These are phyloP conservation scores for Pyralis farinalis DNA, from an alignment of 2,888 invertebrate species.

Conservation along the genomic window DNA sequence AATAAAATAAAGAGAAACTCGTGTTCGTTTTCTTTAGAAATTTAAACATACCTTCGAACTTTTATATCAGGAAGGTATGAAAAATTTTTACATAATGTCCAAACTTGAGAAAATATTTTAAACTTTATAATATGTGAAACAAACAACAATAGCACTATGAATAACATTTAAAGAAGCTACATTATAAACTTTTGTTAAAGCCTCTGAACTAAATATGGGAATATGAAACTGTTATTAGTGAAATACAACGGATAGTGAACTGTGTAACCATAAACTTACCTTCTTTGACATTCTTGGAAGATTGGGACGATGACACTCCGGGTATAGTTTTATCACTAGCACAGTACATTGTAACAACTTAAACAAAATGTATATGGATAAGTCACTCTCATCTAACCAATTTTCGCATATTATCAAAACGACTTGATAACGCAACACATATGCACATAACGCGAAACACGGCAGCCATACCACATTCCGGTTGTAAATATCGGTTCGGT, in stretches of 20 bases:
- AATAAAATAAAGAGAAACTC: no score
- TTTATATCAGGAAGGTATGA: no score
- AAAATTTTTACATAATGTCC: not conserved
- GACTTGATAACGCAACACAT: conserved; percentile 56
- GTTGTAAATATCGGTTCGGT: conserved; percentile 66
- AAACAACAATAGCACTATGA: not conserved
- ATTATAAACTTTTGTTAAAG: not conserved
- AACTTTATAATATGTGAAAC: not conserved
- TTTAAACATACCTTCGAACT: no score
- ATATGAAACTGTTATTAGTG: not conserved
- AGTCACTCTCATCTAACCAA: conserved; percentile 82
- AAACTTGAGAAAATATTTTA: conserved; percentile 3
- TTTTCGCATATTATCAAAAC: conserved; percentile 60
- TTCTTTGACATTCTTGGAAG: conserved; percentile 87
- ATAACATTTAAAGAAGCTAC: not conserved
- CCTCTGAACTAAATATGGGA: not conserved
- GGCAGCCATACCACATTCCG: conserved; percentile 80
- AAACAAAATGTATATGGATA: conserved; percentile 42
- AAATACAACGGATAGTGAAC: not conserved
- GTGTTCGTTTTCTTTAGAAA: no score
- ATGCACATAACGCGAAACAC: conserved; percentile 62
- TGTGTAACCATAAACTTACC: conserved; percentile 80
- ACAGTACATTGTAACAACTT: conserved; percentile 83
- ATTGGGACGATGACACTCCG: conserved; percentile 87
- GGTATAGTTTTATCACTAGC: conserved; percentile 88